Base-by-base conservation (phyloP, 2,888 invertebrate genomes). In the Oscheius sp. region DNA sequence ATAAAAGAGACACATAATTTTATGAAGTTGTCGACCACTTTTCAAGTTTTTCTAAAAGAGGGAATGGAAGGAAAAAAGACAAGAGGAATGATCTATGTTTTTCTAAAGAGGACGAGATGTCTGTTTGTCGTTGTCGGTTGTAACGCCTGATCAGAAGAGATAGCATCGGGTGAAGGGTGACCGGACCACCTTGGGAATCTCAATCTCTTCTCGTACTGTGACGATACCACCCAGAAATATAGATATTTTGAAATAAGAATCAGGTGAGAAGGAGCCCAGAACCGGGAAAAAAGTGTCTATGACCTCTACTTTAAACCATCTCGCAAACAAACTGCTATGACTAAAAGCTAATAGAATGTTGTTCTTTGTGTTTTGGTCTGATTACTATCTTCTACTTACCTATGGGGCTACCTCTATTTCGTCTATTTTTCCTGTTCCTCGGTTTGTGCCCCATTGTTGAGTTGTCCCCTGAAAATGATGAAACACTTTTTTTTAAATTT, bases 401-500 rank as follows among this genome's bases (percentile, higher is more conserved):
- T 35, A 35, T 35, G 5, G 5, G 3, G 9, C 35, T 35, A 35
- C 35, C 35, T 35, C 35, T 35, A 35, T 35, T 35, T 35, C 55
- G 29, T 45, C 56, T 69, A 69, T 69, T 35, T 56, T 55, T 69
- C 55, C 69, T 53, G 41, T 69, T 53, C 69, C 69, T 69, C 41
- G 69, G 69, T 25, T 69, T 69, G 25, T 56, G 53, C 18, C 69
- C 69, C 69, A 69, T 66, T 35, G 69, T 35, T 66, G 66, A 63
- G 63, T 16, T 3, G 23, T 13, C 41, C 41, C 49, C 66, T 66
- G 52, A 66, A 66, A 52, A 41, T 16, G 21, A 35, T 63, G 23
- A 45, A 46, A 18, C 21, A 3, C 6, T n/a, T n/a, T n/a, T 7
- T 61, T 63, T 41, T 18, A 61, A 45, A 43, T 21, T 23, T 3